A percentile compares a stretch with the other conserved stretches of the same genome.
phyloP scores from a whole-genome alignment of 2,113 vertebrate genomes.

The Syrmaticus mikado region DNA sequence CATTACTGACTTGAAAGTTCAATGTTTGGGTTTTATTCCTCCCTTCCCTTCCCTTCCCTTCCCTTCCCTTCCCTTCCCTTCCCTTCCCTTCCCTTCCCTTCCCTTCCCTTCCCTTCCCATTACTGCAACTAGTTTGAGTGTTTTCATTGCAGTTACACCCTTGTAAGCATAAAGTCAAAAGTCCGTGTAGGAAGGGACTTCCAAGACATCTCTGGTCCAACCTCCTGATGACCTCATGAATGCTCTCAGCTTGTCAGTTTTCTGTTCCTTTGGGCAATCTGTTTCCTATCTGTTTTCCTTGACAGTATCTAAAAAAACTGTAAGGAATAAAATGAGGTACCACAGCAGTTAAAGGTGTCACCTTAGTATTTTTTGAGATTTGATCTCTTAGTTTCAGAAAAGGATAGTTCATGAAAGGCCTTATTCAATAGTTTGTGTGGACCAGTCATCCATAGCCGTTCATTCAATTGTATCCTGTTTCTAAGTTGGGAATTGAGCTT shows the following conservation, averaged over 20 bases:
- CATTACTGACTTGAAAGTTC: not conserved
- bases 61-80: too few relatives aligned
- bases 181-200: not conserved
- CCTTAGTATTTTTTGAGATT: not conserved
- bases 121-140: not conserved
- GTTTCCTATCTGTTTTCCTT: not conserved
- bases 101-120: not conserved
- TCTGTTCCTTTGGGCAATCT: accelerated
- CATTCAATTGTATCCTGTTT: not conserved
- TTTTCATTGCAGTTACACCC: not conserved
- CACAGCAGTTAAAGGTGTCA: not conserved
- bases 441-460: not conserved
- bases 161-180: not conserved
- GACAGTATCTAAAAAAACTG: not conserved
- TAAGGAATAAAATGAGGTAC: not conserved
- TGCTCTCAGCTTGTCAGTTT: not conserved
- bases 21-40: too few relatives aligned
- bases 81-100: too few relatives aligned
- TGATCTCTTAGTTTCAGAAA: not conserved
- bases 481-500: not conserved
- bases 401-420: not conserved
- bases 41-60: too few relatives aligned
- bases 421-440: not conserved
- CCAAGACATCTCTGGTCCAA: not conserved
- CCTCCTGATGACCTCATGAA: not conserved